These are phyloP conservation scores for Cheumatopsyche charites DNA, from an alignment of 1,140 invertebrate species.

Conservation along the genomic window DNA sequence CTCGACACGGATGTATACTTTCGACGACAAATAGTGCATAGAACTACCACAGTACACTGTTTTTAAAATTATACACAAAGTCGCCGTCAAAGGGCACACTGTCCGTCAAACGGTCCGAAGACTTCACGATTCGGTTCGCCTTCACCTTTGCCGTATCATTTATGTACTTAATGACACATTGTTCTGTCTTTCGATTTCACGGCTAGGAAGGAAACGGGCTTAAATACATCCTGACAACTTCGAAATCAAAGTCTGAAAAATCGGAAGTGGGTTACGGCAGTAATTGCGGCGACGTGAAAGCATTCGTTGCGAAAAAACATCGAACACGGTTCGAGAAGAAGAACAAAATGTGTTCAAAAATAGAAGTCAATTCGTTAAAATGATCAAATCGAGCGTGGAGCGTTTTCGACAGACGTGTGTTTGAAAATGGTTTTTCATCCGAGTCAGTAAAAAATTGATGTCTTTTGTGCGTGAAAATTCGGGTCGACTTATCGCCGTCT, in stretches of 20 bases:
- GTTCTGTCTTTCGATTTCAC: not conserved
- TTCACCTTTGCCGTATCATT: slow-evolving; percentile 6
- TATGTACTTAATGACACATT: slow-evolving; percentile 13
- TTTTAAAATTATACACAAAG: too few species aligned
- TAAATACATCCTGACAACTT: not conserved
- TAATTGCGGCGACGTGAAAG: slow-evolving; percentile 24
- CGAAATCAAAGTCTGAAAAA: not conserved
- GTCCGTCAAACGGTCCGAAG: too few species aligned
- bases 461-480: slow-evolving; percentile 7
- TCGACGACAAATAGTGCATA: slow-evolving; percentile 8
- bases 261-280: too few species aligned
- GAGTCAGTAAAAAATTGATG: slow-evolving; percentile 1
- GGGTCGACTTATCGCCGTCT: not conserved
- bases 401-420: slow-evolving; percentile 3
- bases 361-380: slow-evolving; percentile 16
- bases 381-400: slow-evolving; percentile 24
- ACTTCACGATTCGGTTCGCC: not conserved
- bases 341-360: not conserved
- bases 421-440: not conserved
- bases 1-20: slow-evolving; percentile 9
- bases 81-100: too few species aligned
- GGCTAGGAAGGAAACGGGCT: not conserved
- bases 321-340: not conserved
- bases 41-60: not conserved
- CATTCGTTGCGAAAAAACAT: slow-evolving; percentile 11